Conservation (phyloP, 1,140 invertebrate species). For the Caenorhabditis tropicalis region DNA sequence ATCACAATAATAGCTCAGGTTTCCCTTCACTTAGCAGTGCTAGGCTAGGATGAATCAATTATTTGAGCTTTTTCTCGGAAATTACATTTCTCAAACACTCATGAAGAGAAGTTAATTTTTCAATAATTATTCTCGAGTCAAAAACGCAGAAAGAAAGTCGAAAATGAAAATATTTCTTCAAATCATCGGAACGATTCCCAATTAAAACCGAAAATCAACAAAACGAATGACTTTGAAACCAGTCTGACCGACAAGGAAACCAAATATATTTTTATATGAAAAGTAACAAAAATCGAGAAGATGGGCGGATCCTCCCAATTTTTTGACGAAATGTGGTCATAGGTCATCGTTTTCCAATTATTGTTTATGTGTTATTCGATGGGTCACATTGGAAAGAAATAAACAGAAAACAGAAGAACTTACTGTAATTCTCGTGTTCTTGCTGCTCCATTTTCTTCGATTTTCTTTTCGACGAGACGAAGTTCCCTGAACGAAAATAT, state of each 20-base stretch:
- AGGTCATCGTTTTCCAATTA: neutral
- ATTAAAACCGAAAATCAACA: neutral
- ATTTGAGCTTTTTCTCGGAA: too few relatives aligned
- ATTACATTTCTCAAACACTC: too few relatives aligned
- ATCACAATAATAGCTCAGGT: too few relatives aligned
- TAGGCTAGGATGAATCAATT: too few relatives aligned
- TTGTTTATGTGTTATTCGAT: slow-evolving; percentile 1
- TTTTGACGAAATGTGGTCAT: neutral
- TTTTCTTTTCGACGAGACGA: slow-evolving; percentile 1
- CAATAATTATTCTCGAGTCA: too few relatives aligned
- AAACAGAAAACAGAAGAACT: neutral
- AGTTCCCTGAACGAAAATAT: neutral
- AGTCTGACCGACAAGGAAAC: neutral
- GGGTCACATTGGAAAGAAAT: neutral
- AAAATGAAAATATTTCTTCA: too few relatives aligned
- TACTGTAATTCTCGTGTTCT: neutral
- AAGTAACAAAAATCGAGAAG: neutral
- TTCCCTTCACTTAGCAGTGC: too few relatives aligned
- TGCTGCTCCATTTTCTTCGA: slow-evolving; percentile 2
- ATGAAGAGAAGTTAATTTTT: too few relatives aligned
- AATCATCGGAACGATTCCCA: too few relatives aligned
- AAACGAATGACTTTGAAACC: neutral
- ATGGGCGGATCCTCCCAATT: neutral
- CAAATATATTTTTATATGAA: neutral
- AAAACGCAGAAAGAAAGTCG: too few relatives aligned